Evolutionary conservation across 2,113 vertebrate genomes (phyloP).

Genomic region (Fulmarus glacialis): DNA sequence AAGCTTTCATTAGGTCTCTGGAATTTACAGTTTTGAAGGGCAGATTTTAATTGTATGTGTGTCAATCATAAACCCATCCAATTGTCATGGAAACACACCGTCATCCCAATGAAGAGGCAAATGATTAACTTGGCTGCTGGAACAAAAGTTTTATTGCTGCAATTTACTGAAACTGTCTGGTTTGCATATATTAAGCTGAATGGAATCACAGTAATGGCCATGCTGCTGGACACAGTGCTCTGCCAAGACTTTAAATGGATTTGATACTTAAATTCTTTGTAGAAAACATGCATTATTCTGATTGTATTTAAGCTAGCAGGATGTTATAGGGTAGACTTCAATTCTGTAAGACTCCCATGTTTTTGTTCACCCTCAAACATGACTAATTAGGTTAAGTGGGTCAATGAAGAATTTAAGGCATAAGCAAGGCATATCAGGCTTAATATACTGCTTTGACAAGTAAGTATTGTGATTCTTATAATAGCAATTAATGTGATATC

Average conservation of each 20-base stretch:
- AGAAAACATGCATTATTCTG: constrained; percentile 26
- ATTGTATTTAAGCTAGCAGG: not conserved
- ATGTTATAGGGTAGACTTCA: not conserved
- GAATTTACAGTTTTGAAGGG: not conserved
- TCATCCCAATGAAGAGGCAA: constrained; percentile 25
- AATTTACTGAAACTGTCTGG: constrained; percentile 72
- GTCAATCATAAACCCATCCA: constrained; percentile 36
- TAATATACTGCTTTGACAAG: not conserved
- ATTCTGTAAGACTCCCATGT: not conserved
- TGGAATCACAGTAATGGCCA: constrained; percentile 60
- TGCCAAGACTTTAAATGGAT: constrained; percentile 31
- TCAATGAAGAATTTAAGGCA: not conserved
- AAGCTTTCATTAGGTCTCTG: not conserved
- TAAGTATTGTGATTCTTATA: not conserved
- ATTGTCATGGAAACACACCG: constrained; percentile 46
- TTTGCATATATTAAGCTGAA: constrained; percentile 62
- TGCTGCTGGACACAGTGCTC: constrained; percentile 57
- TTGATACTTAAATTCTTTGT: not conserved
- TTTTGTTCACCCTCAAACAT: not conserved
- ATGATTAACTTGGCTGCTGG: constrained; percentile 15
- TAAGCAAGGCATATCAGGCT: not conserved
- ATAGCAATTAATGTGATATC: not conserved
- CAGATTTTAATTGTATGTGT: not conserved
- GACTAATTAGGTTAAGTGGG: not conserved
- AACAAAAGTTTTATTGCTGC: constrained; percentile 59